These are phyloP conservation scores for Rhopalosiphum padi DNA, from an alignment of 1,140 invertebrate genomes.

Conservation along the genomic window DNA sequence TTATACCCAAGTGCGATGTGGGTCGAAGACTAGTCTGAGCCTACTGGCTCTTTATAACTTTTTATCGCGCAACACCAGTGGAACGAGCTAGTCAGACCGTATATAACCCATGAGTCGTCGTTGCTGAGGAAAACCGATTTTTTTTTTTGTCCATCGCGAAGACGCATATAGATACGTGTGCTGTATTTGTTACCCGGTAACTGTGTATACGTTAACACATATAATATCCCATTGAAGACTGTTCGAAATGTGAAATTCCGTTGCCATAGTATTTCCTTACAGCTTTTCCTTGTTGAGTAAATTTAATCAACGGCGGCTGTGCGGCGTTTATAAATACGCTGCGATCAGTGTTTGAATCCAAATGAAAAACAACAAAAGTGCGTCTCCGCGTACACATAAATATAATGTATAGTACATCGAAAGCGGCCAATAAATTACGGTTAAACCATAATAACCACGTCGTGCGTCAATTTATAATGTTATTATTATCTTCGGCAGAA, in stretches of 20 bases:
- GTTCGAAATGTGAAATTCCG: not conserved
- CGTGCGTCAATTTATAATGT: not conserved
- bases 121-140: not conserved
- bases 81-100: too few relatives aligned
- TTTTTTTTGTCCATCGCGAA: not conserved
- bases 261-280: too few relatives aligned
- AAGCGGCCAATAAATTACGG: slow-evolving; percentile 16
- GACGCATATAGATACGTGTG: too few relatives aligned
- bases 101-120: too few relatives aligned
- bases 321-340: not conserved
- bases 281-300: not conserved
- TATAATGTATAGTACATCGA: not conserved
- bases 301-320: not conserved
- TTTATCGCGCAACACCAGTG: too few relatives aligned
- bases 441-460: not conserved
- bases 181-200: not conserved
- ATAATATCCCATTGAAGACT: not conserved
- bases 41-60: too few relatives aligned
- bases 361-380: not conserved
- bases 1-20: too few relatives aligned
- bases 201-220: not conserved
- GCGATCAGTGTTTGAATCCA: not conserved
- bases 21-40: too few relatives aligned
- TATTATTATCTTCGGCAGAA: not conserved
- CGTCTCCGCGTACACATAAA: not conserved